These are phyloP conservation scores for Paratrypauchen microcephalus DNA, from an alignment of 2,797 vertebrate species.

Conservation along the genomic window DNA sequence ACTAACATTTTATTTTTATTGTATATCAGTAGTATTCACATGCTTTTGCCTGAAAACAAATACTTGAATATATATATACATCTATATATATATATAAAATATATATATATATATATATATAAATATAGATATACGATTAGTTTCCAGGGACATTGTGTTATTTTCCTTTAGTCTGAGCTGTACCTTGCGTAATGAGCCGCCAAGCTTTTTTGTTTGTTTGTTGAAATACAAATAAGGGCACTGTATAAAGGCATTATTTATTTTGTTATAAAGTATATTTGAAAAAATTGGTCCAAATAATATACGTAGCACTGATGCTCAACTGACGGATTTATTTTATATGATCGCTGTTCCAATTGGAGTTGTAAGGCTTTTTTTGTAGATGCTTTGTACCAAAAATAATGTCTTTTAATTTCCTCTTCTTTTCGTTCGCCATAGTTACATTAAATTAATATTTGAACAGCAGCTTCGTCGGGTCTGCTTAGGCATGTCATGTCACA, in stretches of 20 bases:
- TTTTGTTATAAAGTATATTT: slow-evolving; percentile 92
- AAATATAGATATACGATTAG: slow-evolving; percentile 78
- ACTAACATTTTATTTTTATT: slow-evolving; percentile 84
- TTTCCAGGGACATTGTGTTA: slow-evolving; percentile 86
- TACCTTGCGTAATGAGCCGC: slow-evolving; percentile 88
- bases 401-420: slow-evolving; percentile 59
- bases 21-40: slow-evolving; percentile 95
- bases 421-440: slow-evolving; percentile 68
- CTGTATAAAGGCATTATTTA: slow-evolving; percentile 96
- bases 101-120: slow-evolving; percentile 66
- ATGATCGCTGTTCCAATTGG: slow-evolving; percentile 87
- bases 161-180: slow-evolving; percentile 90
- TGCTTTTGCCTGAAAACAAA: slow-evolving; percentile 89
- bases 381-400: slow-evolving; percentile 94
- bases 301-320: slow-evolving; percentile 85
- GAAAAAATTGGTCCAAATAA: slow-evolving; percentile 87
- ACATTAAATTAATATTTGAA: slow-evolving; percentile 81
- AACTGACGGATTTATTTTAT: slow-evolving; percentile 86
- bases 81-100: slow-evolving; percentile 48
- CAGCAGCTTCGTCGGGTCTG: slow-evolving; percentile 74
- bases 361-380: slow-evolving; percentile 89
- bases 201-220: slow-evolving; percentile 87
- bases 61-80: slow-evolving; percentile 84
- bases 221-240: slow-evolving; percentile 88
- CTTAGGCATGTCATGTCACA: slow-evolving; percentile 77